Percentiles rank a stretch among this genome's conserved stretches.
Evolutionary conservation across 2,113 vertebrate species (phyloP).

Genomic region (Ochotona curzoniae): DNA sequence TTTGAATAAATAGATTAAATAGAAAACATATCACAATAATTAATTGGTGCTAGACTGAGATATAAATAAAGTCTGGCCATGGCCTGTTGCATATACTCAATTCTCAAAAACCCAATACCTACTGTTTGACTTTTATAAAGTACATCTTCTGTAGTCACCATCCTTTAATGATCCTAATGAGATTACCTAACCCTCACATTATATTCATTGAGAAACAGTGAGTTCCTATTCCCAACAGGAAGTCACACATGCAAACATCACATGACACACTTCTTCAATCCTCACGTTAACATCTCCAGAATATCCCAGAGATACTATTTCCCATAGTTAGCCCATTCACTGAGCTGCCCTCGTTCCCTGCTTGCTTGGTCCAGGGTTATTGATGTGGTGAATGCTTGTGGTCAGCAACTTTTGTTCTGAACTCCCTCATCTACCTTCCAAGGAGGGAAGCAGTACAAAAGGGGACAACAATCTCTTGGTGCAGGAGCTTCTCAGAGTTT

Average conservation of each 20-base stretch:
- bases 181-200: not conserved
- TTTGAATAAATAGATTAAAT: not conserved
- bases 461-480: not conserved
- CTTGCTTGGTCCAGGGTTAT: not conserved
- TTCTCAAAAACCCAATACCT: not conserved
- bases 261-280: not conserved
- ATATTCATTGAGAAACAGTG: not conserved
- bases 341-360: not conserved
- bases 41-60: not conserved
- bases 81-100: not conserved
- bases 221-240: not conserved
- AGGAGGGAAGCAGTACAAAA: not conserved
- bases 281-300: not conserved
- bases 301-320: not conserved
- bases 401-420: not conserved
- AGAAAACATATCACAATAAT: not conserved
- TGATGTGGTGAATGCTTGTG: not conserved
- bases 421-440: not conserved
- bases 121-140: not conserved
- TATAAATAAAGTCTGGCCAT: not conserved
- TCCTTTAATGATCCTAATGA: not conserved
- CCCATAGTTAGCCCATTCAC: not conserved
- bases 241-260: not conserved
- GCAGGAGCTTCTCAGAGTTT: not conserved
- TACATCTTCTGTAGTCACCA: not conserved